Percentiles rank a stretch among this genome's conserved stretches.
Conservation (phyloP, 2,113 vertebrate species). For the Heloderma charlesbogerti region DNA sequence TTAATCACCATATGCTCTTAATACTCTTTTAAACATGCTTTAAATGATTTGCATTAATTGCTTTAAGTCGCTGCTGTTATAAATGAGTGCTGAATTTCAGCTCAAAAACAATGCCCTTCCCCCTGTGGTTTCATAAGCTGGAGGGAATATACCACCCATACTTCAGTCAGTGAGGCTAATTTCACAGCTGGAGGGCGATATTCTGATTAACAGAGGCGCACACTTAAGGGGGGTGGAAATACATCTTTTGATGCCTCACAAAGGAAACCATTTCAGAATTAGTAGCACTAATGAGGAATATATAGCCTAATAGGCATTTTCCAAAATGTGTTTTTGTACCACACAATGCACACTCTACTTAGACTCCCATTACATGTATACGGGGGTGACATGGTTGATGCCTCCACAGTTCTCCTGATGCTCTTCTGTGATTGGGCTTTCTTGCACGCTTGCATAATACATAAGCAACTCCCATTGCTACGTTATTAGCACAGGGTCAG, state of each 20-base stretch:
- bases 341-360: background rate
- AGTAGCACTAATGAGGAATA: conserved; percentile 1
- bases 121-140: conserved; percentile 29
- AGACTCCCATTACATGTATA: background rate
- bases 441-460: background rate
- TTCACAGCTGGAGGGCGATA: background rate
- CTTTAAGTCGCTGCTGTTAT: conserved; percentile 52
- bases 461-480: background rate
- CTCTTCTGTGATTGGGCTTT: background rate
- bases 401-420: background rate
- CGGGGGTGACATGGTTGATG: background rate
- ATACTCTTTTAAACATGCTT: conserved; percentile 50
- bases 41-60: conserved; percentile 44
- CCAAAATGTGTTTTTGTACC: background rate
- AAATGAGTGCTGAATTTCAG: conserved; percentile 37
- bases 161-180: conserved; percentile 24
- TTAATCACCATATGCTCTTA: conserved; percentile 45
- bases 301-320: background rate
- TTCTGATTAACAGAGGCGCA: background rate
- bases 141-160: conserved; percentile 20
- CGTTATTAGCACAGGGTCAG: conserved; percentile 1
- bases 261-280: conserved; percentile 14
- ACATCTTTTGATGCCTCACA: conserved; percentile 6
- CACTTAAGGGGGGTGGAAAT: background rate
- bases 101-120: conserved; percentile 10